Evolutionary conservation across 2,797 vertebrate genomes (phyloP).

Genomic region (Acanthis flammea): DNA sequence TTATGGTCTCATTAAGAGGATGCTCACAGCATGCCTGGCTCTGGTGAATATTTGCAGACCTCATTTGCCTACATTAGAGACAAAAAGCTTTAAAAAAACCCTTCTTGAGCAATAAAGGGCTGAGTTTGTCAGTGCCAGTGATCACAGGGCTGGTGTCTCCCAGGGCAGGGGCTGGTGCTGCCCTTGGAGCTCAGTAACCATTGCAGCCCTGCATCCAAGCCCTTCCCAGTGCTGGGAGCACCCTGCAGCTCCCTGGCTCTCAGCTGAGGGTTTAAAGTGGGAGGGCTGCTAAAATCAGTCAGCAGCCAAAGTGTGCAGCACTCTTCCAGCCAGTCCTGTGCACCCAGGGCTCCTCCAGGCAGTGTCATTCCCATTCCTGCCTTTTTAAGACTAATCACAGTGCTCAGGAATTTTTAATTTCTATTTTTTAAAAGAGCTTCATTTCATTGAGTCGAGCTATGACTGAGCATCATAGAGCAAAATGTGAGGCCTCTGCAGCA

Average conservation of each 20-base stretch:
- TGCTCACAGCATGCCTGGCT: conserved; percentile 76
- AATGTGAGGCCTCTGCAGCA: background rate
- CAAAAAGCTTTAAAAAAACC: conserved; percentile 60
- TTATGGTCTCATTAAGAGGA: conserved; percentile 76
- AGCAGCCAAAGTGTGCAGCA: background rate
- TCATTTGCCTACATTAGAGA: conserved; percentile 83
- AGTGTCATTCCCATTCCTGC: background rate
- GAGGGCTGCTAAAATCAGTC: background rate
- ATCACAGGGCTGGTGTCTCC: conserved; percentile 53
- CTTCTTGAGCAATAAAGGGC: conserved; percentile 57
- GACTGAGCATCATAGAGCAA: background rate
- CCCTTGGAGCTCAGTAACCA: background rate
- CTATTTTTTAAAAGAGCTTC: background rate
- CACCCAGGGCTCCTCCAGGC: background rate
- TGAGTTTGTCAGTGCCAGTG: conserved; percentile 61
- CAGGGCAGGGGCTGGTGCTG: conserved; percentile 17
- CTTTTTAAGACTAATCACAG: background rate
- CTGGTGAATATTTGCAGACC: conserved; percentile 76
- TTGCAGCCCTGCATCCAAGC: conserved; percentile 1
- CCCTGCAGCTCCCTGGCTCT: background rate
- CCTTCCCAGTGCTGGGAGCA: background rate
- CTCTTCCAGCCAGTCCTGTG: background rate
- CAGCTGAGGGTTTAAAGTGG: background rate
- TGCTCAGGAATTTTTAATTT: background rate
- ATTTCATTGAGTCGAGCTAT: background rate